Conservation (phyloP, 2,888 invertebrate genomes). For the Drosophila macrospina region DNA sequence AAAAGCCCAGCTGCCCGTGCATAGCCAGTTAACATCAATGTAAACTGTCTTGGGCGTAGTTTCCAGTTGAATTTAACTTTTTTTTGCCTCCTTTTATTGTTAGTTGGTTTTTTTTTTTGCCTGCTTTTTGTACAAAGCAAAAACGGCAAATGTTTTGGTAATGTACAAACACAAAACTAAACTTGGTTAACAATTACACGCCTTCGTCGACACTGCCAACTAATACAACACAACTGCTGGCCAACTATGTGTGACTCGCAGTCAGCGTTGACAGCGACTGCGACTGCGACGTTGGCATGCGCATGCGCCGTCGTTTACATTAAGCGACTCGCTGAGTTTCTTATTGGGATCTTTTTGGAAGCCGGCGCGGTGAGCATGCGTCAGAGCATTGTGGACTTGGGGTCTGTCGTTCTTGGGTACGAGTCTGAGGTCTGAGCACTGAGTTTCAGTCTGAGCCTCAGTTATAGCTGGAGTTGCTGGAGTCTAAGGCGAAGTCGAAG, state of each 20-base stretch:
- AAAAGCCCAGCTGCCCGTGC: constrained; percentile 22
- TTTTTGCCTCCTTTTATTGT: constrained; percentile 10
- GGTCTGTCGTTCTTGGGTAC: constrained; percentile 26
- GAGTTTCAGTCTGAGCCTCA: constrained; percentile 30
- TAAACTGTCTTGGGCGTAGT: constrained; percentile 53
- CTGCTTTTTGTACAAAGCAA: constrained; percentile 14
- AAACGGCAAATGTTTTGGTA: constrained; percentile 66
- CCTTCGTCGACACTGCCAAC: constrained; percentile 68
- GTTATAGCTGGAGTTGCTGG: constrained; percentile 27
- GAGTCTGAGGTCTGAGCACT: constrained; percentile 10
- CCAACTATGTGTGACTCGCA: constrained; percentile 32
- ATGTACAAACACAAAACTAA: constrained; percentile 68
- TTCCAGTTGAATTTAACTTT: constrained; percentile 45
- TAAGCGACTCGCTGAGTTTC: constrained; percentile 55
- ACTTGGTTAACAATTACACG: constrained; percentile 81
- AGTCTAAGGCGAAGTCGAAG: constrained; percentile 2
- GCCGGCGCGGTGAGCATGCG: constrained; percentile 66
- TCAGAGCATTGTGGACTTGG: constrained; percentile 53
- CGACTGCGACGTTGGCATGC: constrained; percentile 69
- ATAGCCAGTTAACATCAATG: constrained; percentile 36
- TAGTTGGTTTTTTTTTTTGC: constrained; percentile 16
- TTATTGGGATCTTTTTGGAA: constrained; percentile 32
- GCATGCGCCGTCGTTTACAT: constrained; percentile 76
- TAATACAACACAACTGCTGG: constrained; percentile 56
- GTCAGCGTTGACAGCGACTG: constrained; percentile 14